Evolutionary conservation across 2,888 invertebrate species (phyloP), one percentile per base, ranked within the genome.

Genomic region (Sesia bembeciformis): DNA sequence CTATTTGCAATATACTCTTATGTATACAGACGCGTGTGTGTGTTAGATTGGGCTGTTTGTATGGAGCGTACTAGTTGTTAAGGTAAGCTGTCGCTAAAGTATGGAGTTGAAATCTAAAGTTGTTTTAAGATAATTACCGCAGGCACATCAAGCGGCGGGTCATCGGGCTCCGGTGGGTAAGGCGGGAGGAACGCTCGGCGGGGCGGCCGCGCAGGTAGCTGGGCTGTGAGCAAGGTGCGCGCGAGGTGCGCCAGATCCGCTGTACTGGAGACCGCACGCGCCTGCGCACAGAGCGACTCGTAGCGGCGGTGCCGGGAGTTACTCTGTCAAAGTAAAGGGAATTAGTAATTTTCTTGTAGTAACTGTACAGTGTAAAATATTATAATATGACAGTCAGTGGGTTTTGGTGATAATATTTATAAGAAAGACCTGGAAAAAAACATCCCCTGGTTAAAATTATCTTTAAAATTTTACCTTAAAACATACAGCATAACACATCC

Each of bases 261-360:
- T 50, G 92, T 90, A 50, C 94, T 93, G 51, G 93, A 92, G 3
- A 97, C 93, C 0, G 93, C 92, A 57, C 94, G 93, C 62, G 96
- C 95, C 67, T 96, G 94, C 53, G 93, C 91, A 61, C 94, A 92
- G 52, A 97, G 90, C 7, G 92, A 93, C 72, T 95, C 96, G 88
- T 97, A 98, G 59, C 97, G 93, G 60, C 94, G 93, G 40, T 94
- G 92, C 75, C 97, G 96, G 70, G 96, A 96, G 69, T 92, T 92
- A 52, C 95, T 93, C 96, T 96, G 85, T 74, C 60, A 58, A 62
- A 59, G 40, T 53, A 42, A 42, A 23, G 23, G 23, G 23, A 23
- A 23, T n/a, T n/a, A 23, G 23, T 23, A 1, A 23, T 23, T 23
- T 23, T 23, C 23, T 23, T 42, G 1, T 42, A 1, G 43, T 42